These are phyloP conservation scores for Cacoxenus indagator DNA, from an alignment of 2,888 invertebrate species.

Conservation along the genomic window DNA sequence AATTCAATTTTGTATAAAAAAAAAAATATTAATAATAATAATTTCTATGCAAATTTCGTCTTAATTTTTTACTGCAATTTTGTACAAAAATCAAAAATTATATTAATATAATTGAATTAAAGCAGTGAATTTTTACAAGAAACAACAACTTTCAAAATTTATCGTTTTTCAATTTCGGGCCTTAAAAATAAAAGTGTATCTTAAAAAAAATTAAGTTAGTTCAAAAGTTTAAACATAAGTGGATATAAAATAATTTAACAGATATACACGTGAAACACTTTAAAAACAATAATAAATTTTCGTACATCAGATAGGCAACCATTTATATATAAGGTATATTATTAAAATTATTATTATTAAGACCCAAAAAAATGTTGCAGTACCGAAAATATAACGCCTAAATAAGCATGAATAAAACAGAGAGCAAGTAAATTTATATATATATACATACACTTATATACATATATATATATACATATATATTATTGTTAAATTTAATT, in stretches of 20 bases:
- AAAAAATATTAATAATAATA: neutral
- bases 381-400: slow-evolving; percentile 15
- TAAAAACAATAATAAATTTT: slow-evolving; percentile 47
- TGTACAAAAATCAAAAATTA: slow-evolving; percentile 1
- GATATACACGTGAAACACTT: slow-evolving; percentile 53
- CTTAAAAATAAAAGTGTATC: slow-evolving; percentile 50
- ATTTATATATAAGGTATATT: slow-evolving; percentile 25
- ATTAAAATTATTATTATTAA: slow-evolving; percentile 16
- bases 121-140: neutral
- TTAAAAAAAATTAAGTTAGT: slow-evolving; percentile 34
- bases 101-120: neutral
- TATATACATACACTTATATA: slow-evolving; percentile 40
- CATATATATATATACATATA: slow-evolving; percentile 42
- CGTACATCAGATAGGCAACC: slow-evolving; percentile 30
- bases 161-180: slow-evolving; percentile 63
- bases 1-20: neutral
- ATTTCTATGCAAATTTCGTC: neutral
- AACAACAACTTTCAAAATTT: slow-evolving; percentile 34
- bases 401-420: slow-evolving; percentile 24
- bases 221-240: slow-evolving; percentile 26
- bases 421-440: slow-evolving; percentile 15
- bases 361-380: neutral
- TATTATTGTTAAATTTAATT: slow-evolving; percentile 57
- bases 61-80: neutral
- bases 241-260: slow-evolving; percentile 41